These are phyloP conservation scores for Muntiacus muntjak DNA, from an alignment of 2,113 vertebrate genomes.

Conservation along the genomic window DNA sequence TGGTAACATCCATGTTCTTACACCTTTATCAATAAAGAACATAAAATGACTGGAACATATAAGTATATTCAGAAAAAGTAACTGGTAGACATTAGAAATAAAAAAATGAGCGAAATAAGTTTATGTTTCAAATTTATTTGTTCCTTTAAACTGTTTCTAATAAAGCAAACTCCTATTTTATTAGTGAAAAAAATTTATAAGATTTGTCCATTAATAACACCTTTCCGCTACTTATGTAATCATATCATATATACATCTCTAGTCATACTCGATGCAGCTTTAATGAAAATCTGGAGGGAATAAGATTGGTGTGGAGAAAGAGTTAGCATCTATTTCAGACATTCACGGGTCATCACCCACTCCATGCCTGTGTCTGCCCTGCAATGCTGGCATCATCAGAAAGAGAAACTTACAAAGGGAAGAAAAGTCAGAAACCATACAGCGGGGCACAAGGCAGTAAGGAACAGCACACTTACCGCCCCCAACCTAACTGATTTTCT, in stretches of 20 bases:
- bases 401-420: neutral
- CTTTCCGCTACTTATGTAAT: neutral
- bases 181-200: neutral
- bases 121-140: neutral
- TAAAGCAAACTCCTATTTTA: neutral
- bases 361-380: neutral
- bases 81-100: neutral
- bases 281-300: neutral
- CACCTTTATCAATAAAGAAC: neutral
- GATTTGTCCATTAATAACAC: neutral
- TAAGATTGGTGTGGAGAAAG: neutral
- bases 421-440: neutral
- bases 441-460: neutral
- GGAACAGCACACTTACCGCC: neutral
- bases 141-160: slow-evolving; percentile 10
- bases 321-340: neutral
- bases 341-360: neutral
- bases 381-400: neutral
- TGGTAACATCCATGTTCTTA: neutral
- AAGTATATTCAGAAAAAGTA: neutral
- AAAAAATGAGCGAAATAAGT: slow-evolving; percentile 26
- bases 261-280: neutral
- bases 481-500: neutral
- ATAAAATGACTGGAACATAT: neutral
- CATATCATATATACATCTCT: neutral